phyloP scores from a whole-genome alignment of 2,113 vertebrate species.

The Channa argus region DNA sequence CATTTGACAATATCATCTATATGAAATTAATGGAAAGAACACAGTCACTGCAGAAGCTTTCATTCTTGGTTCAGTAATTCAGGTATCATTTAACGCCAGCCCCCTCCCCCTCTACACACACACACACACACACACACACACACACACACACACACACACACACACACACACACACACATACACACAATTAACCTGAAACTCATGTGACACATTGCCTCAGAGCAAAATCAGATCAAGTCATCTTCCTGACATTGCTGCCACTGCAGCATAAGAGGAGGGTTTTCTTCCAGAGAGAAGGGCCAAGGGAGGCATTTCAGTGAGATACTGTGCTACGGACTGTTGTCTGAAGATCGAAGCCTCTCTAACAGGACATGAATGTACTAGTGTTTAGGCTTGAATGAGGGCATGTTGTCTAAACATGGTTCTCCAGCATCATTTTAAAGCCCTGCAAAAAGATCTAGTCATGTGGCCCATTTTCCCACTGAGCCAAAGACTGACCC shows the following conservation, averaged over 20 bases:
- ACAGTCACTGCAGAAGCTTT: slow-evolving; percentile 51
- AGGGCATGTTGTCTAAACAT: slow-evolving; percentile 44
- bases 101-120: too few species aligned
- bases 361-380: slow-evolving; percentile 79
- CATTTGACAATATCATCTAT: slow-evolving; percentile 53
- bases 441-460: slow-evolving; percentile 66
- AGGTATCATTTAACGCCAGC: slow-evolving; percentile 42
- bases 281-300: slow-evolving; percentile 65
- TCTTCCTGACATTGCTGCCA: slow-evolving; percentile 40
- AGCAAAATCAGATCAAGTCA: slow-evolving; percentile 53
- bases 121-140: too few species aligned
- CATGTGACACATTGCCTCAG: slow-evolving; percentile 45
- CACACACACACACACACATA: too few species aligned
- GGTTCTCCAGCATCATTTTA: slow-evolving; percentile 42
- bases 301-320: slow-evolving; percentile 37
- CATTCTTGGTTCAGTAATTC: slow-evolving; percentile 66
- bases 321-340: slow-evolving; percentile 54
- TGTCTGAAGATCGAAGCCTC: slow-evolving; percentile 63
- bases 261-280: slow-evolving; percentile 46
- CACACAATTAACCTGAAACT: slow-evolving; percentile 18
- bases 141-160: too few species aligned
- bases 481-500: slow-evolving; percentile 81
- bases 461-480: slow-evolving; percentile 63
- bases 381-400: slow-evolving; percentile 65
- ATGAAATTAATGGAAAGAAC: slow-evolving; percentile 60